A percentile compares a stretch with the other conserved stretches of the same genome.
Conservation (phyloP, 2,113 vertebrate species). For the Sinocyclocheilus rhinocerous region DNA sequence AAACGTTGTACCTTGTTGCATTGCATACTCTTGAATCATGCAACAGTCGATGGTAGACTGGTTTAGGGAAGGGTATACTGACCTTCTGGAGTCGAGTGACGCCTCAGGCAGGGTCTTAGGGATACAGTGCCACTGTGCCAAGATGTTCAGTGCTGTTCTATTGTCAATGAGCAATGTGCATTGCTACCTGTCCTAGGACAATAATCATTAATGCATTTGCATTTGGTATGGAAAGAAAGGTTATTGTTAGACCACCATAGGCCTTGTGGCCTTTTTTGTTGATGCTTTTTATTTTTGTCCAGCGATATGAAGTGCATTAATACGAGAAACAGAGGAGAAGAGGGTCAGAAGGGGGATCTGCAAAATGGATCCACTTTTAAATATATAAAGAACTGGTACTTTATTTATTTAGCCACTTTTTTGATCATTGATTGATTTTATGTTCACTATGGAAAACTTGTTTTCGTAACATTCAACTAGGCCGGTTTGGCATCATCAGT, state of each 20-base stretch:
- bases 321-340: neutral
- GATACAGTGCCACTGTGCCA: conserved; percentile 24
- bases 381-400: conserved; percentile 14
- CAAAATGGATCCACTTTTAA: neutral
- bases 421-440: neutral
- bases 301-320: neutral
- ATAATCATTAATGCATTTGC: neutral
- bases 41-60: conserved; percentile 37
- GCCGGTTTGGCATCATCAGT: neutral
- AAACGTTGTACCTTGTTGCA: neutral
- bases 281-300: neutral
- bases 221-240: conserved; percentile 4
- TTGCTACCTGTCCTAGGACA: neutral
- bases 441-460: neutral
- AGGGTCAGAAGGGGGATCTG: conserved; percentile 6
- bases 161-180: conserved; percentile 20
- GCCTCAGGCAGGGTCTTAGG: conserved; percentile 47
- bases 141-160: conserved; percentile 36
- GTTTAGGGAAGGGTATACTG: conserved; percentile 5
- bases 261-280: neutral
- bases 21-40: conserved; percentile 45
- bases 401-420: conserved; percentile 18
- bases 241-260: neutral
- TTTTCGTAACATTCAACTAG: no score
- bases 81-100: conserved; percentile 24